Percentiles rank a stretch among this genome's conserved stretches.
phyloP scores from a whole-genome alignment of 2,888 invertebrate species.

The Corbicula japonica region DNA sequence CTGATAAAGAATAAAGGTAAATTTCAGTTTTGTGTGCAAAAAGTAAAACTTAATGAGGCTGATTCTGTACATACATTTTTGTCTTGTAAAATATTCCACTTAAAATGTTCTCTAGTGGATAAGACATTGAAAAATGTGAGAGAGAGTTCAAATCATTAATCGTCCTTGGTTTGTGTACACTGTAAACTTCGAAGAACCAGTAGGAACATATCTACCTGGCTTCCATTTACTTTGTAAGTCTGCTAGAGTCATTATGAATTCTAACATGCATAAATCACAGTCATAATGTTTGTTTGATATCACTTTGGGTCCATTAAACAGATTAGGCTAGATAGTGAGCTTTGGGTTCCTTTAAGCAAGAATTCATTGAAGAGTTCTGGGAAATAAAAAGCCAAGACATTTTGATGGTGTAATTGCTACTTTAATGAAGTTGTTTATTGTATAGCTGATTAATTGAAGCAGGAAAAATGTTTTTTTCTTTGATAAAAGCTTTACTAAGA shows the following conservation, averaged over 20 bases:
- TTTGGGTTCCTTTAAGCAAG: constrained; percentile 13
- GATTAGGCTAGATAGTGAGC: constrained; percentile 23
- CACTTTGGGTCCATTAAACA: constrained; percentile 33
- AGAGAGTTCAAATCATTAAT: no score
- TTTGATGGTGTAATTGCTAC: constrained; percentile 32
- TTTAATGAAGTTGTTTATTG: constrained; percentile 37
- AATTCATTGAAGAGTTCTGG: neutral
- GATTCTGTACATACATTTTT: no score
- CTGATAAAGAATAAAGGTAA: no score
- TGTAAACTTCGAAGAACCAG: constrained; percentile 50
- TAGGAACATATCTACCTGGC: constrained; percentile 34
- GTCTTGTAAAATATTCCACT: no score
- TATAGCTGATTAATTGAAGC: constrained; percentile 23
- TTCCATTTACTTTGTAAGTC: constrained; percentile 31
- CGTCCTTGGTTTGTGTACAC: no score
- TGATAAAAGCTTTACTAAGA: constrained; percentile 16
- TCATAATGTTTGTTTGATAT: constrained; percentile 35
- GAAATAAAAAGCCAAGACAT: constrained; percentile 10
- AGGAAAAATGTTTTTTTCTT: constrained; percentile 12
- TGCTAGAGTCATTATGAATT: constrained; percentile 29
- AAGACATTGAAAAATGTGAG: no score
- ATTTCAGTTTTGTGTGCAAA: no score
- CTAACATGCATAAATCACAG: constrained; percentile 27
- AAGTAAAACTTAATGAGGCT: no score
- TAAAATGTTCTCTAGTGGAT: no score